These are phyloP conservation scores for Falco berigora DNA, from an alignment of 2,797 vertebrate species.

Conservation along the genomic window DNA sequence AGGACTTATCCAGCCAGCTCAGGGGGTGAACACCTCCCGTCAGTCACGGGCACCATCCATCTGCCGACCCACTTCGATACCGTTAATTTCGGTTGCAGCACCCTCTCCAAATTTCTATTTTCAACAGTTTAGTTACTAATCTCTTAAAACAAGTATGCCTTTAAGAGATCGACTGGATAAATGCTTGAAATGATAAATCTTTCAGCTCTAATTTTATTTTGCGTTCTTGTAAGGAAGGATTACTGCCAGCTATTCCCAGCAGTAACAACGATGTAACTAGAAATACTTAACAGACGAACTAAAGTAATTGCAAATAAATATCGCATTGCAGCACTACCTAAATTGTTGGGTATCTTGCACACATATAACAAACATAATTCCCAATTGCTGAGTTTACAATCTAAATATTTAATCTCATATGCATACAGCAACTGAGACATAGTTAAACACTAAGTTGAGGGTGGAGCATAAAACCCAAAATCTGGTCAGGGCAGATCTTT, in stretches of 20 bases:
- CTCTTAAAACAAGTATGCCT: not conserved
- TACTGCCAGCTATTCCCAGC: not conserved
- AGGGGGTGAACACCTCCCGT: rapidly evolving
- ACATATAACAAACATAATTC: not conserved
- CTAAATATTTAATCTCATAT: not conserved
- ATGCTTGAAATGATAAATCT: not conserved
- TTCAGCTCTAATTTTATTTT: not conserved
- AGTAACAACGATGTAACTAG: not conserved
- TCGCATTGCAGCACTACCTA: not conserved
- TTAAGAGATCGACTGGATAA: not conserved
- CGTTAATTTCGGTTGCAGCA: not conserved
- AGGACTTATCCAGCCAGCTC: not conserved
- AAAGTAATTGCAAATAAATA: not conserved
- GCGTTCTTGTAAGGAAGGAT: not conserved
- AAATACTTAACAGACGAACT: not conserved
- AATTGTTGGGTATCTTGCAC: not conserved
- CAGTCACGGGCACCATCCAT: not conserved
- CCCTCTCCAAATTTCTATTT: not conserved
- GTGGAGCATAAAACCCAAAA: not conserved
- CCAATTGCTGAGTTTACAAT: not conserved
- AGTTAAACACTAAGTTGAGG: not conserved
- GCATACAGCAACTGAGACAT: not conserved
- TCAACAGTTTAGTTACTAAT: not conserved
- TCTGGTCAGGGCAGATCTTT: not conserved
- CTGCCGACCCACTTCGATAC: not conserved